Percentiles rank a stretch among this genome's conserved stretches.
phyloP scores from a whole-genome alignment of 2,888 invertebrate genomes.

The Drosophila basisetae region DNA sequence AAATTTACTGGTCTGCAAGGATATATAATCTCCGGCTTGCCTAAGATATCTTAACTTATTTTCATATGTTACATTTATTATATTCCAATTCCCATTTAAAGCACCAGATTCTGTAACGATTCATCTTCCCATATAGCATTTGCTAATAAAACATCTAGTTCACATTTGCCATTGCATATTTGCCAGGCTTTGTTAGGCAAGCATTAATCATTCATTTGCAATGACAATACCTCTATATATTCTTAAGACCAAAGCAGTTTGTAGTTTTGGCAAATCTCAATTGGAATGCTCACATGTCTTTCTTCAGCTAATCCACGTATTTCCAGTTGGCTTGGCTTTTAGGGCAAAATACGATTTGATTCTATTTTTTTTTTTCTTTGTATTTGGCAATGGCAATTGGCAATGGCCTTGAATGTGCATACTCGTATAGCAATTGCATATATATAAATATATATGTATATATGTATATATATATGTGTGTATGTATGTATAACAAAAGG shows the following conservation, averaged over 20 bases:
- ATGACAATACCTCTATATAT: not conserved
- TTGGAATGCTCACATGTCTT: slow-evolving; percentile 17
- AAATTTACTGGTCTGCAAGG: not conserved
- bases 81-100: not conserved
- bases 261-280: slow-evolving; percentile 28
- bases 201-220: slow-evolving; percentile 36
- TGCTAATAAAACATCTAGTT: not conserved
- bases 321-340: slow-evolving; percentile 80
- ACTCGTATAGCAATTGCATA: not conserved
- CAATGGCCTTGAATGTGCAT: slow-evolving; percentile 58
- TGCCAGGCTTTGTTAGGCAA: slow-evolving; percentile 36
- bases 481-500: slow-evolving; percentile 16
- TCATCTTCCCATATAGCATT: slow-evolving; percentile 1
- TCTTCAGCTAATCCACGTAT: slow-evolving; percentile 66
- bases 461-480: not conserved
- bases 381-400: slow-evolving; percentile 44
- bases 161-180: slow-evolving; percentile 18
- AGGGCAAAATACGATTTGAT: slow-evolving; percentile 50
- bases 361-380: slow-evolving; percentile 17
- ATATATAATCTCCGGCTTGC: not conserved
- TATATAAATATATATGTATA: not conserved
- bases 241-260: not conserved
- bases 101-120: not conserved
- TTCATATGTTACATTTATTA: not conserved
- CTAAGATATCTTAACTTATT: not conserved